A percentile compares a stretch with the other conserved stretches of the same genome.
Conservation (phyloP, 2,113 vertebrate genomes). For the Laterallus jamaicensis region DNA sequence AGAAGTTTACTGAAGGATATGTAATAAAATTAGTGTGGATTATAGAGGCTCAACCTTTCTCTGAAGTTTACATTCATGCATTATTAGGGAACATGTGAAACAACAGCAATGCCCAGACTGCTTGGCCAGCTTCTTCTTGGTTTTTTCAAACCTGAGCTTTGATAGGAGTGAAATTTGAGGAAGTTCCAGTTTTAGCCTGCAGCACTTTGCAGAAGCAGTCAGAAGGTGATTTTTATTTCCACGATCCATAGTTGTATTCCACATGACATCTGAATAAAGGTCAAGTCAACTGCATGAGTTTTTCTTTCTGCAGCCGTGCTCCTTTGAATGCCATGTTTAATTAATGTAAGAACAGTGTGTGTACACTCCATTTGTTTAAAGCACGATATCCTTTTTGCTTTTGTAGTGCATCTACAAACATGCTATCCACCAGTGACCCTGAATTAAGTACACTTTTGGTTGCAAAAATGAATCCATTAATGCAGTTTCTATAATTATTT, state of each 20-base stretch:
- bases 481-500: background rate
- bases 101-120: background rate
- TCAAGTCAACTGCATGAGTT: background rate
- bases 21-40: background rate
- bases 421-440: background rate
- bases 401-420: background rate
- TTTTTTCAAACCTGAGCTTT: background rate
- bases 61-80: background rate
- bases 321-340: constrained; percentile 19
- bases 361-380: background rate
- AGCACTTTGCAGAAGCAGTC: constrained; percentile 15
- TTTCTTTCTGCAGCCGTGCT: background rate
- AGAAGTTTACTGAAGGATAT: background rate
- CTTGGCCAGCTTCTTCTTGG: background rate
- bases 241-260: background rate
- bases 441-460: background rate
- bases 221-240: constrained; percentile 32
- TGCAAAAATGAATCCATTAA: background rate
- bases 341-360: background rate
- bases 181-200: background rate
- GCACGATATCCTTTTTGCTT: background rate
- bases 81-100: background rate
- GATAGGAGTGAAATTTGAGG: background rate
- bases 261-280: constrained; percentile 52
- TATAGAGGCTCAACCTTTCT: background rate